Evolutionary conservation across 2,113 vertebrate species (phyloP).

Genomic region (Carassius carassius): DNA sequence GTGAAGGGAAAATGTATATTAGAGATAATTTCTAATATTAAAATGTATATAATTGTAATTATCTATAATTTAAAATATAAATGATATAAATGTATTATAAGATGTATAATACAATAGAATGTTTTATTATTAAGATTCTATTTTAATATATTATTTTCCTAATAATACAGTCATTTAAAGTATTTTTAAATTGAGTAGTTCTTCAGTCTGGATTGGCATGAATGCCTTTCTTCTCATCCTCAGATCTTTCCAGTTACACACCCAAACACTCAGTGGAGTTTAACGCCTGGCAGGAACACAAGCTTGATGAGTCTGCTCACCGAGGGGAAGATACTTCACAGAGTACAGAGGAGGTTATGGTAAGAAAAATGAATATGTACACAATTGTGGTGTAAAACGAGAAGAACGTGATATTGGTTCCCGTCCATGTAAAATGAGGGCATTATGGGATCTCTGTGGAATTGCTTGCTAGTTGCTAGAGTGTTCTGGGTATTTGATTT

Average conservation of each 20-base stretch:
- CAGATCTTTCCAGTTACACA: conserved; percentile 89
- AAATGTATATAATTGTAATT: no score
- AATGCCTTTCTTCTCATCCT: background rate
- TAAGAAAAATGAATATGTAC: conserved; percentile 65
- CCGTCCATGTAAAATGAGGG: background rate
- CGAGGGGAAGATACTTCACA: conserved; percentile 43
- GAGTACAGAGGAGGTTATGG: conserved; percentile 82
- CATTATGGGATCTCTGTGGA: background rate
- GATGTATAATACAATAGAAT: no score
- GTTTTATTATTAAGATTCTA: no score
- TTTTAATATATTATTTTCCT: no score
- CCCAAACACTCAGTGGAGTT: conserved; percentile 89
- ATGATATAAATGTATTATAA: no score
- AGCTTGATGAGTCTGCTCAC: conserved; percentile 65
- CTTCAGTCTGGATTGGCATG: background rate
- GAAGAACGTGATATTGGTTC: background rate
- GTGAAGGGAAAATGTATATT: background rate
- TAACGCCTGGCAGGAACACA: conserved; percentile 88
- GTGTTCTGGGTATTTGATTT: background rate
- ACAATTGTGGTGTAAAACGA: background rate
- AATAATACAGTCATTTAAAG: no score
- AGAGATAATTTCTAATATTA: no score
- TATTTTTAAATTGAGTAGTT: background rate
- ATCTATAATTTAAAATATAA: background rate
- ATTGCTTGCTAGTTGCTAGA: background rate